Evolutionary conservation across 2,888 invertebrate genomes (phyloP).

Genomic region (Chalcosyrphus nemorum): DNA sequence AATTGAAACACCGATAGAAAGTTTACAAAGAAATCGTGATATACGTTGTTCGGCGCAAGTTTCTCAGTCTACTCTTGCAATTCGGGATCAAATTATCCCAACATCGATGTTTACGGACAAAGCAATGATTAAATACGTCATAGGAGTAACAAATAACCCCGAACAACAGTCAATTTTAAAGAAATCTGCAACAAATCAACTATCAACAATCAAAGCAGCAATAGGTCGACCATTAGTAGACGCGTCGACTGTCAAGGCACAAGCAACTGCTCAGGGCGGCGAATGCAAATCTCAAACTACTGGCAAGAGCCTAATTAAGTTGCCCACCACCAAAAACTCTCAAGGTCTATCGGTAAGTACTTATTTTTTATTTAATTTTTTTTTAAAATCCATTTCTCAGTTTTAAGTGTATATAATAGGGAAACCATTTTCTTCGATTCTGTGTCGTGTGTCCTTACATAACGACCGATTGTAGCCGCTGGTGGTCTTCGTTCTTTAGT

Average conservation of each 20-base stretch:
- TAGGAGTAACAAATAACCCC: conserved; percentile 38
- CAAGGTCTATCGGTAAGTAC: conserved; percentile 39
- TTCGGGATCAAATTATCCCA: conserved; percentile 19
- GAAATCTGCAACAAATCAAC: conserved; percentile 40
- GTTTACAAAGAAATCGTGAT: conserved; percentile 40
- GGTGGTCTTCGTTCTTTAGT: not conserved
- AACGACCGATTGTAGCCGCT: conserved; percentile 37
- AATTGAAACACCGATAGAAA: conserved; percentile 41
- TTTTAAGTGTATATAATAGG: conserved; percentile 1
- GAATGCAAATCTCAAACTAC: conserved; percentile 32
- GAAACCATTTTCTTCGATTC: conserved; percentile 30
- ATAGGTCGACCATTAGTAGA: conserved; percentile 15
- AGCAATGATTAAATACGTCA: conserved; percentile 56
- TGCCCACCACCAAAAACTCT: conserved; percentile 15
- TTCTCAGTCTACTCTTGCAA: not conserved
- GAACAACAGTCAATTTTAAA: conserved; percentile 57
- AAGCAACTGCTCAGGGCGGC: conserved; percentile 25
- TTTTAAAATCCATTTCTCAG: not conserved
- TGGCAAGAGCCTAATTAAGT: conserved; percentile 48
- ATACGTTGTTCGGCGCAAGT: conserved; percentile 26
- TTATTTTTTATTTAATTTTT: not conserved
- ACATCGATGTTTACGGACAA: conserved; percentile 29
- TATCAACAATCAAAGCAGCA: conserved; percentile 27
- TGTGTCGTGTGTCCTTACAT: conserved; percentile 45
- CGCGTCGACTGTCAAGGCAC: conserved; percentile 38